Conservation (phyloP, 2,888 invertebrate species). For the Melipona bicolor region DNA sequence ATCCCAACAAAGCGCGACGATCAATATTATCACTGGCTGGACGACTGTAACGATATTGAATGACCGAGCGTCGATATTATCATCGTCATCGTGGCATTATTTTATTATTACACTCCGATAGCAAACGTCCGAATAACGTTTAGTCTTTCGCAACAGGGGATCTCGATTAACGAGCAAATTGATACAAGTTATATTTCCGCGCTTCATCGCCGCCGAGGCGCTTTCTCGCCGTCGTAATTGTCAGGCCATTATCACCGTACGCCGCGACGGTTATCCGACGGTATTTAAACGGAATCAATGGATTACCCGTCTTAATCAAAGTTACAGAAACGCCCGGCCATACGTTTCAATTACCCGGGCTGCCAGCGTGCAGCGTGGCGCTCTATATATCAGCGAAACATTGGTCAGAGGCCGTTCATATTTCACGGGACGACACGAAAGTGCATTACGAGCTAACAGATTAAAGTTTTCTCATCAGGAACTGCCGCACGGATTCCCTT, state of each 20-base stretch:
- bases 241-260: background rate
- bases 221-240: background rate
- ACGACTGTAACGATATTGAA: too few species aligned
- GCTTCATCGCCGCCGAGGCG: background rate
- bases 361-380: constrained; percentile 15
- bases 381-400: constrained; percentile 49
- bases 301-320: constrained; percentile 49
- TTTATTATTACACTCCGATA: too few species aligned
- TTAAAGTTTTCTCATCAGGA: constrained; percentile 73
- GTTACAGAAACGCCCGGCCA: constrained; percentile 40
- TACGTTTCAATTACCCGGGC: constrained; percentile 57
- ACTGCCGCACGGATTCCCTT: constrained; percentile 41
- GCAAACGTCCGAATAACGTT: too few species aligned
- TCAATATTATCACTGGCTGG: too few species aligned
- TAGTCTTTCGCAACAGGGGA: background rate
- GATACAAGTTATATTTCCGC: background rate
- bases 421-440: constrained; percentile 61
- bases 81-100: too few species aligned
- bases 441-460: constrained; percentile 66
- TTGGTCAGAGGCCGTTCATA: constrained; percentile 60
- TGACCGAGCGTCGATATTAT: too few species aligned
- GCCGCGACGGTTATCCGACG: background rate
- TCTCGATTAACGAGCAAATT: background rate
- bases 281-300: constrained; percentile 44
- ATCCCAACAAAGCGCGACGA: too few species aligned